These are phyloP conservation scores for Listronotus bonariensis DNA, from an alignment of 1,140 invertebrate species.

Conservation along the genomic window DNA sequence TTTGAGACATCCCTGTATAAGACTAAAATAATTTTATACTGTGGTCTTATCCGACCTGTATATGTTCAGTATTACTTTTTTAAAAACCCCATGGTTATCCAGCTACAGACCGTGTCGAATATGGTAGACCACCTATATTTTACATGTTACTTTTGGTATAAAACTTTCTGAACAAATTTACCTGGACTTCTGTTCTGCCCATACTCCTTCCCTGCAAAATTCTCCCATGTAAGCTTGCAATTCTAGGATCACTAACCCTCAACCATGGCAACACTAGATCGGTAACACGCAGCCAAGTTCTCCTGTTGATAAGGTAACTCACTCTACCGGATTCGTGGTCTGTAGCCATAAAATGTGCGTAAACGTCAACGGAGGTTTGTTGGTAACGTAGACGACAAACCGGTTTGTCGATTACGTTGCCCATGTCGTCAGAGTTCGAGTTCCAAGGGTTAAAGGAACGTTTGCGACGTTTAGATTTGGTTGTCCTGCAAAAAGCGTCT, in stretches of 20 bases:
- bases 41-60: too few relatives aligned
- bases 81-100: too few relatives aligned
- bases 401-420: constrained; percentile 63
- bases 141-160: too few relatives aligned
- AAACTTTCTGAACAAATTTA: constrained; percentile 45
- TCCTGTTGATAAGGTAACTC: constrained; percentile 81
- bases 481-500: constrained; percentile 1
- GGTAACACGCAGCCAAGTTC: constrained; percentile 89
- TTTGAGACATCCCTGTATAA: too few relatives aligned
- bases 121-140: too few relatives aligned
- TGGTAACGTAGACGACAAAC: constrained; percentile 84
- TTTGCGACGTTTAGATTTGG: constrained; percentile 56
- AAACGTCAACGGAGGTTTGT: constrained; percentile 88
- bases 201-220: constrained; percentile 82
- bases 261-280: constrained; percentile 76
- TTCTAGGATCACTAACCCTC: constrained; percentile 88
- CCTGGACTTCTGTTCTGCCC: constrained; percentile 91
- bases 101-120: too few relatives aligned
- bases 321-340: constrained; percentile 91
- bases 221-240: constrained; percentile 79
- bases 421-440: constrained; percentile 60
- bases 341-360: constrained; percentile 85
- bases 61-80: too few relatives aligned
- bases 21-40: too few relatives aligned
- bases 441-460: constrained; percentile 61